A percentile compares a stretch with the other conserved stretches of the same genome.
phyloP scores from a whole-genome alignment of 2,113 vertebrate genomes.

The Corynorhinus townsendii region DNA sequence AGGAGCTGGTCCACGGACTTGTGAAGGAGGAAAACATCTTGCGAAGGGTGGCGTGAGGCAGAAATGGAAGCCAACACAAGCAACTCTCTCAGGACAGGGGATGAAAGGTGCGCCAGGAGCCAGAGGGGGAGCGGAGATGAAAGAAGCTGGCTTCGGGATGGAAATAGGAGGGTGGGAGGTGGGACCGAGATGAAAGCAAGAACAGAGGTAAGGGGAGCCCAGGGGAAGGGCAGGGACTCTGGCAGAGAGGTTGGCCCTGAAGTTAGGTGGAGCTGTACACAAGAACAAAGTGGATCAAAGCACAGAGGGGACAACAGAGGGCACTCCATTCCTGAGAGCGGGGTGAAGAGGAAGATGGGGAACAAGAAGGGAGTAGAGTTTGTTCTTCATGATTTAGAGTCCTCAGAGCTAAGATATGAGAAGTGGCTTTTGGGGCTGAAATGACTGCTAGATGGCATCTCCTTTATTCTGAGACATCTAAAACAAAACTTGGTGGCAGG shows the following conservation, averaged over 20 bases:
- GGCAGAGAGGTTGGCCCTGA: not conserved
- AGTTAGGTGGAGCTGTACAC: not conserved
- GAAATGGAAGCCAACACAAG: not conserved
- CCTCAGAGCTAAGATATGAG: not conserved
- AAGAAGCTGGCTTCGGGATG: not conserved
- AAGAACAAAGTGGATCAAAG: not conserved
- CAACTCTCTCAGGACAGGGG: not conserved
- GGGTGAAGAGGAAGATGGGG: accelerated
- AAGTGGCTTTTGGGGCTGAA: not conserved
- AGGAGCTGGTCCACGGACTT: not conserved
- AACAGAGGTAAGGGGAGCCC: not conserved
- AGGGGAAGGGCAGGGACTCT: not conserved
- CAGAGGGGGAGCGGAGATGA: accelerated
- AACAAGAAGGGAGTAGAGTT: not conserved
- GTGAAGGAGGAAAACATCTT: not conserved
- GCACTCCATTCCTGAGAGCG: not conserved
- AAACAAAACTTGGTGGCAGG: not conserved
- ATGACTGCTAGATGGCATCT: not conserved
- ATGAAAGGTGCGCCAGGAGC: not conserved
- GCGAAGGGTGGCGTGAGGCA: not conserved
- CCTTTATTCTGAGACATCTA: not conserved
- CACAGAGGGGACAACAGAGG: not conserved
- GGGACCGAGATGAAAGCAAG: not conserved
- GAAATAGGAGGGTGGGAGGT: not conserved
- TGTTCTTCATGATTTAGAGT: not conserved